A percentile compares a stretch with the other conserved stretches of the same genome.
These are phyloP conservation scores for Brienomyrus longianalis DNA, from an alignment of 2,113 vertebrate genomes.

Conservation along the genomic window DNA sequence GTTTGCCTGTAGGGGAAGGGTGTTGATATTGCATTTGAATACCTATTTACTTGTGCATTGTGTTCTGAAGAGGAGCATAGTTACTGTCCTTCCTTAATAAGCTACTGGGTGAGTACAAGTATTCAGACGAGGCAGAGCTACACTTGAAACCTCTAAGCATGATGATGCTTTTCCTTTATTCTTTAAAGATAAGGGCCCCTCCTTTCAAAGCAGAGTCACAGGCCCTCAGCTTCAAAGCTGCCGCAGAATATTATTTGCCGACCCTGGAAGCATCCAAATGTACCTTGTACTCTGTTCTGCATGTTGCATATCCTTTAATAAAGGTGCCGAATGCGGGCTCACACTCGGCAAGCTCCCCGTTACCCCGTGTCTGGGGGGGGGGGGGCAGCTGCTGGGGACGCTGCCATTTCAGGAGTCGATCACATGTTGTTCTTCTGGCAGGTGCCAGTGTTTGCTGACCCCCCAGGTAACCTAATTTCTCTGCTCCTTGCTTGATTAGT, in stretches of 20 bases:
- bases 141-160: neutral
- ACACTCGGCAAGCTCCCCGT: slow-evolving; percentile 8
- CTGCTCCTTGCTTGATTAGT: neutral
- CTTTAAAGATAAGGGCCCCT: neutral
- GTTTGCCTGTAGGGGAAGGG: neutral
- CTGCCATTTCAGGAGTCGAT: neutral
- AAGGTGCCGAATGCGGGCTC: slow-evolving; percentile 1
- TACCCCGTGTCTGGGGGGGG: neutral
- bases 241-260: neutral
- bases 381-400: neutral
- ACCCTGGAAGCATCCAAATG: slow-evolving; percentile 13
- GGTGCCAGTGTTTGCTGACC: neutral
- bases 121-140: neutral
- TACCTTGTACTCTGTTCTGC: slow-evolving; percentile 21
- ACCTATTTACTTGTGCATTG: neutral
- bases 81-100: neutral
- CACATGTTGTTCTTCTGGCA: neutral
- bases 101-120: neutral
- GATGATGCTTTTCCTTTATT: neutral
- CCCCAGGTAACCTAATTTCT: neutral
- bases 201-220: slow-evolving; percentile 2
- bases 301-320: neutral
- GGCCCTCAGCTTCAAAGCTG: slow-evolving; percentile 8
- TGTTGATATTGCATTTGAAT: neutral
- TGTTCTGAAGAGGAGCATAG: neutral